A percentile compares a stretch with the other conserved stretches of the same genome.
These are phyloP conservation scores for Heteromyza rotundicornis DNA, from an alignment of 2,888 invertebrate genomes.

Conservation along the genomic window DNA sequence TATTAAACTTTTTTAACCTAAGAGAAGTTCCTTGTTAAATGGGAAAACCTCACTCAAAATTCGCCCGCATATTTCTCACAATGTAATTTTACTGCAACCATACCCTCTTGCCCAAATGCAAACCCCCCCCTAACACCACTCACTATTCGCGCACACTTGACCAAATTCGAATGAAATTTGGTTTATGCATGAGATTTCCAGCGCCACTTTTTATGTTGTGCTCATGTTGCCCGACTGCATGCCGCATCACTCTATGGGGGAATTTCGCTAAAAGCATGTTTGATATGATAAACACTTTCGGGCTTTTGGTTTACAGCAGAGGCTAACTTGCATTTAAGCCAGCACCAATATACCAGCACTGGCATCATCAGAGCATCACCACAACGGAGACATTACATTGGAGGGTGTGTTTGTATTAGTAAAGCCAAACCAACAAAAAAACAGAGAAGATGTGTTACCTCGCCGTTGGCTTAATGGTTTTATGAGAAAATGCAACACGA, in stretches of 20 bases:
- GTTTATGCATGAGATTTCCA: slow-evolving; percentile 12
- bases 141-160: background rate
- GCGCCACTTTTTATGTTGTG: background rate
- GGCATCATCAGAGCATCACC: too few species aligned
- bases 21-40: too few species aligned
- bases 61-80: too few species aligned
- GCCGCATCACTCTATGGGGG: background rate
- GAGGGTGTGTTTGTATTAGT: too few species aligned
- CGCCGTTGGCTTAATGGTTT: background rate
- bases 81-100: too few species aligned
- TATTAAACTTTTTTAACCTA: too few species aligned
- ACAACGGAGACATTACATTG: too few species aligned
- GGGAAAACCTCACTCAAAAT: too few species aligned
- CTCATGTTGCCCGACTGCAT: background rate
- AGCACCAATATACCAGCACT: too few species aligned
- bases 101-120: background rate
- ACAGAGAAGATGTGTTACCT: too few species aligned
- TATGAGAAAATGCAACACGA: background rate
- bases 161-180: slow-evolving; percentile 9
- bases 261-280: slow-evolving; percentile 18
- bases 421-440: too few species aligned
- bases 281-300: slow-evolving; percentile 21
- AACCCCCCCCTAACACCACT: background rate
- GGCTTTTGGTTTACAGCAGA: background rate
- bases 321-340: background rate